phyloP scores from a whole-genome alignment of 2,113 vertebrate species.

The Mobula birostris region DNA sequence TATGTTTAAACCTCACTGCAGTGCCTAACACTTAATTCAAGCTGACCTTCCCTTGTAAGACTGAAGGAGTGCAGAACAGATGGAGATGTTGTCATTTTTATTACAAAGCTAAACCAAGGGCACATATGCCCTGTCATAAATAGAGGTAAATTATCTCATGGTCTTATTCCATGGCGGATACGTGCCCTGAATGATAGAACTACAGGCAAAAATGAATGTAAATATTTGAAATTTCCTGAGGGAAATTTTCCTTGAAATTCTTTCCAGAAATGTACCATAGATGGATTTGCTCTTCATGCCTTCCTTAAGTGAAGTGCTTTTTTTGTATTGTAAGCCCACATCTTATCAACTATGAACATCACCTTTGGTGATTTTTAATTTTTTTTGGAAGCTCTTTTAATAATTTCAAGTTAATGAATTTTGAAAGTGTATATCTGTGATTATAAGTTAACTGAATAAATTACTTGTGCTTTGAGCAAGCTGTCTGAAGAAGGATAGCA shows the following conservation, averaged over 20 bases:
- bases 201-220: background rate
- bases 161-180: background rate
- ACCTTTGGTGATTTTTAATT: background rate
- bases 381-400: background rate
- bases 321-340: background rate
- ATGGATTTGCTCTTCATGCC: background rate
- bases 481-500: background rate
- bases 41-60: background rate
- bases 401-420: background rate
- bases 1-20: background rate
- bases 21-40: background rate
- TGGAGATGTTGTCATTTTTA: background rate
- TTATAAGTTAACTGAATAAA: background rate
- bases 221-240: background rate
- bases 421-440: background rate
- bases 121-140: background rate
- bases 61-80: background rate
- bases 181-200: background rate
- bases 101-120: background rate
- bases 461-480: too few species aligned
- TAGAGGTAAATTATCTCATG: background rate
- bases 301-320: background rate
- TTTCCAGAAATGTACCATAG: background rate
- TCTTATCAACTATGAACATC: background rate
- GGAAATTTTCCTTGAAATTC: background rate